Evolutionary conservation across 2,888 invertebrate species (phyloP).

Genomic region (Falcaria lacertinaria): DNA sequence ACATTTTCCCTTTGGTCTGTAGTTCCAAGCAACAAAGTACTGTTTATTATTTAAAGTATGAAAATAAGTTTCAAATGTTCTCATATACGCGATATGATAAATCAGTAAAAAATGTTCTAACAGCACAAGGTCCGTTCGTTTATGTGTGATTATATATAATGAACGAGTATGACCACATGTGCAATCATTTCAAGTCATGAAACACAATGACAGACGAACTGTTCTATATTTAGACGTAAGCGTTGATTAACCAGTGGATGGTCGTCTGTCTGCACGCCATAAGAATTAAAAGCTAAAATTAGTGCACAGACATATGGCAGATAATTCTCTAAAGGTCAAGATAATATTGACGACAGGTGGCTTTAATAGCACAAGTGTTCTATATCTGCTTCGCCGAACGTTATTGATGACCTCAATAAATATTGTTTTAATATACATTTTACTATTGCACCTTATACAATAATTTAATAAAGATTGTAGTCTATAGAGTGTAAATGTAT

Average conservation of each 20-base stretch:
- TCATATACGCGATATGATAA: too few relatives aligned
- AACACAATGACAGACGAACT: constrained; percentile 23
- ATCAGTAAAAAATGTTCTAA: too few relatives aligned
- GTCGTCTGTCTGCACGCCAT: constrained; percentile 12
- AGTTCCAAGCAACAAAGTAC: too few relatives aligned
- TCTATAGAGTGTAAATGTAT: too few relatives aligned
- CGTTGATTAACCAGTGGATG: constrained; percentile 23
- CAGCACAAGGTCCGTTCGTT: too few relatives aligned
- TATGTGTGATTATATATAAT: not conserved
- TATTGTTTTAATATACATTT: not conserved
- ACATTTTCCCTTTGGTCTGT: too few relatives aligned
- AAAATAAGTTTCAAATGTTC: too few relatives aligned
- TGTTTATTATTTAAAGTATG: too few relatives aligned
- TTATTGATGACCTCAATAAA: not conserved
- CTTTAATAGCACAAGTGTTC: constrained; percentile 4
- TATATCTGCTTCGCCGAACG: not conserved
- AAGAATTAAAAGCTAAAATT: constrained; percentile 28
- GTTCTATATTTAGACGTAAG: constrained; percentile 35
- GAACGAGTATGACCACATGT: constrained; percentile 14
- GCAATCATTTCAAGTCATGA: constrained; percentile 20
- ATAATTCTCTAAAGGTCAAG: constrained; percentile 26
- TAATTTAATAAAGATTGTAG: not conserved
- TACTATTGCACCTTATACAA: not conserved
- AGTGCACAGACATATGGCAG: constrained; percentile 28
- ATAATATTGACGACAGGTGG: constrained; percentile 26